Conservation (phyloP, 2,888 invertebrate species). For the Rugalucina vietnamica region DNA sequence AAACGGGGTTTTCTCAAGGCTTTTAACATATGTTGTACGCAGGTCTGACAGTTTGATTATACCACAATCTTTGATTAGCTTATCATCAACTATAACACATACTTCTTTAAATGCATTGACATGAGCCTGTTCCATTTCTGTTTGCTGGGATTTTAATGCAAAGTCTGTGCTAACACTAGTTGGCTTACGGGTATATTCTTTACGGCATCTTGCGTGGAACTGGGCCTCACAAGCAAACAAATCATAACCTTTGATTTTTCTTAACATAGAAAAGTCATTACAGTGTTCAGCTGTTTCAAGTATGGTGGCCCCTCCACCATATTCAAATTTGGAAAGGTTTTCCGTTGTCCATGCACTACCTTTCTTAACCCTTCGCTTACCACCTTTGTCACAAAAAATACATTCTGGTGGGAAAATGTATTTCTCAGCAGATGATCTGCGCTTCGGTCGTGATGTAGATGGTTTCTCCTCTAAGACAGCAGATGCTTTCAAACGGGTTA, state of each 20-base stretch:
- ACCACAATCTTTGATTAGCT: background rate
- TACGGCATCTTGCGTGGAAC: background rate
- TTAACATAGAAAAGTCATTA: background rate
- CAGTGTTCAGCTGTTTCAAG: constrained; percentile 4
- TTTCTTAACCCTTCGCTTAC: background rate
- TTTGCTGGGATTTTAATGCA: background rate
- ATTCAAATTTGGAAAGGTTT: background rate
- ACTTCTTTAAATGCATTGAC: background rate
- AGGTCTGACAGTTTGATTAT: background rate
- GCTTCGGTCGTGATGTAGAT: background rate
- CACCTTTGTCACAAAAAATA: constrained; percentile 25
- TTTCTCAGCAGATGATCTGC: background rate
- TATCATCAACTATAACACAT: background rate
- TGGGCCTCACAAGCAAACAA: constrained; percentile 24
- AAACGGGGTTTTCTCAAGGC: background rate
- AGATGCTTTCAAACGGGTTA: background rate
- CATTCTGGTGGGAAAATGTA: background rate
- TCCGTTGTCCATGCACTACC: constrained; percentile 18
- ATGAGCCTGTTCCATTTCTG: background rate
- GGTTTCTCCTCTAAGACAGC: background rate
- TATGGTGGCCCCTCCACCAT: constrained; percentile 7
- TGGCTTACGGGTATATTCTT: background rate
- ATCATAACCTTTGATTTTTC: constrained; percentile 16
- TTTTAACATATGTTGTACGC: background rate
- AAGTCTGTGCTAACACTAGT: background rate